Evolutionary conservation across 2,888 invertebrate species (phyloP).

Genomic region (Trissoscelio sp.): DNA sequence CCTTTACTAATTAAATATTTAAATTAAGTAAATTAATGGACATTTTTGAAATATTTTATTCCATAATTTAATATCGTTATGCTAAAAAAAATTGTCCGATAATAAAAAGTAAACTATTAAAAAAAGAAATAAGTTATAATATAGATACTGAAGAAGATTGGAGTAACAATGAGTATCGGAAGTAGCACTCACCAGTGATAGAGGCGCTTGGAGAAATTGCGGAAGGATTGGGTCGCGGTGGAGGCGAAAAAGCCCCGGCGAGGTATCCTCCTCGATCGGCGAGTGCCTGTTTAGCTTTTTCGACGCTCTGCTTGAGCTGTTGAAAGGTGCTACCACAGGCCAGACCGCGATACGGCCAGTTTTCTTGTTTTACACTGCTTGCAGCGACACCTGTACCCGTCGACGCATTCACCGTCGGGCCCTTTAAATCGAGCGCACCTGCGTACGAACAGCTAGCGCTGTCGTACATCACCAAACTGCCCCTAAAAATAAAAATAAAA

Average conservation of each 20-base stretch:
- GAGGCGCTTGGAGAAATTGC: conserved; percentile 81
- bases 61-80: too few relatives aligned
- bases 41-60: too few relatives aligned
- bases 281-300: conserved; percentile 94
- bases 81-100: too few relatives aligned
- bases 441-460: conserved; percentile 95
- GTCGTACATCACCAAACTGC: conserved; percentile 90
- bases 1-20: too few relatives aligned
- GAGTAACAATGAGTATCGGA: conserved; percentile 20
- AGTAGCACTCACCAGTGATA: conserved; percentile 80
- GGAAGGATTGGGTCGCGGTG: conserved; percentile 81
- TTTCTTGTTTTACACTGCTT: conserved; percentile 82
- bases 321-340: conserved; percentile 94
- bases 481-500: too few relatives aligned
- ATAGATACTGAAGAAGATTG: too few relatives aligned
- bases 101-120: too few relatives aligned
- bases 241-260: conserved; percentile 82
- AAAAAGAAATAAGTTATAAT: too few relatives aligned
- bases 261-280: conserved; percentile 81
- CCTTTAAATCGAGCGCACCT: conserved; percentile 91
- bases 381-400: conserved; percentile 76
- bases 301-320: conserved; percentile 94
- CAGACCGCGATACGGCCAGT: conserved; percentile 87
- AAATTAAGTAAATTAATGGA: too few relatives aligned
- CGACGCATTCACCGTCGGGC: conserved; percentile 85